Percentiles rank a stretch among this genome's conserved stretches.
phyloP scores from a whole-genome alignment of 2,888 invertebrate species.

The Pyrrhosoma nymphula region DNA sequence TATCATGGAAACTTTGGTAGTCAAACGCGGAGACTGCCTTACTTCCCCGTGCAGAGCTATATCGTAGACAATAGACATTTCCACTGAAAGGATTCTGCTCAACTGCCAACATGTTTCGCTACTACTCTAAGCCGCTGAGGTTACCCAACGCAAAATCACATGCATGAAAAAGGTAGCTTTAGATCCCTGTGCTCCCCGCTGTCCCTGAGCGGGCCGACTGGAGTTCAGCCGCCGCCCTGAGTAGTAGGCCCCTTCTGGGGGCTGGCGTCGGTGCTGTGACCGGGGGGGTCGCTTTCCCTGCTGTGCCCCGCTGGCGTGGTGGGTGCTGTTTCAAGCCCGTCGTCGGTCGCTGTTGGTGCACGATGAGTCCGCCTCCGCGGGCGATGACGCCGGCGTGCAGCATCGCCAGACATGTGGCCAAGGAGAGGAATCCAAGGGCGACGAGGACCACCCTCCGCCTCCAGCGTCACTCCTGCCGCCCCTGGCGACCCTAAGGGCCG shows the following conservation, averaged over 20 bases:
- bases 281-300: neutral
- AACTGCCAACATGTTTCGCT: too few species aligned
- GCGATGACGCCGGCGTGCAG: conserved; percentile 78
- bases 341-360: conserved; percentile 3
- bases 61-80: too few species aligned
- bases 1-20: too few species aligned
- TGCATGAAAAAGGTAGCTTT: neutral
- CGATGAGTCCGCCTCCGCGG: conserved; percentile 14
- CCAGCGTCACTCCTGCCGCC: conserved; percentile 76
- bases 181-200: neutral
- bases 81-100: too few species aligned
- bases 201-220: neutral
- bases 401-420: conserved; percentile 80
- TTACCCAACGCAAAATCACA: neutral
- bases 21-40: too few species aligned
- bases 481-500: neutral
- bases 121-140: too few species aligned
- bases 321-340: neutral
- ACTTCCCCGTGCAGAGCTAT: too few species aligned
- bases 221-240: neutral
- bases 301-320: neutral
- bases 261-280: conserved; percentile 10
- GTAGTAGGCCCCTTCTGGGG: neutral
- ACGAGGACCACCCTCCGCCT: conserved; percentile 81
- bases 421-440: conserved; percentile 81